phyloP scores from a whole-genome alignment of 2,888 invertebrate genomes.

The Lapara coniferarum region DNA sequence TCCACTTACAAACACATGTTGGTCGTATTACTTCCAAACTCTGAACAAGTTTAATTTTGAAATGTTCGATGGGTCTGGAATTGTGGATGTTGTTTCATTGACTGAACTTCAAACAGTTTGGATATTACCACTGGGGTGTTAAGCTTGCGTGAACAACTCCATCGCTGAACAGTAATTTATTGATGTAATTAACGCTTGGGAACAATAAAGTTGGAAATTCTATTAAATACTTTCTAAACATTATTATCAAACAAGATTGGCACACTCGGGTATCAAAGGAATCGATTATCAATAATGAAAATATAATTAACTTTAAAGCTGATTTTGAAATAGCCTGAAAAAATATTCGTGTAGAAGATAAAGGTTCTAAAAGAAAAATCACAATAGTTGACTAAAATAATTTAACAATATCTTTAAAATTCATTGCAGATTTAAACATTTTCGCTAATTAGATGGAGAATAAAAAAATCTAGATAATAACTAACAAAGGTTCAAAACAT shows the following conservation, averaged over 20 bases:
- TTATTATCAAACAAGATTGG: neutral
- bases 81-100: conserved; percentile 11
- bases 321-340: conserved; percentile 6
- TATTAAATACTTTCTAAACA: conserved; percentile 9
- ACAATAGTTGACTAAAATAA: neutral
- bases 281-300: neutral
- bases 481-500: neutral
- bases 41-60: conserved; percentile 4
- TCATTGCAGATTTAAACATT: neutral
- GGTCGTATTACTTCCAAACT: neutral
- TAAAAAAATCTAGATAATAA: neutral
- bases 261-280: neutral
- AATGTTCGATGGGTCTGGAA: conserved; percentile 9
- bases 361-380: neutral
- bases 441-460: neutral
- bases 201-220: neutral
- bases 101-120: conserved; percentile 28
- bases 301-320: neutral
- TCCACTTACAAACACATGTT: no score
- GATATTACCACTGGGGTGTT: conserved; percentile 20
- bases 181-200: conserved; percentile 9
- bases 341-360: neutral
- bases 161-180: conserved; percentile 25
- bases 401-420: neutral
- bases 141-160: conserved; percentile 27